These are phyloP conservation scores for Lycorma delicatula DNA, from an alignment of 1,140 invertebrate species.

Conservation along the genomic window DNA sequence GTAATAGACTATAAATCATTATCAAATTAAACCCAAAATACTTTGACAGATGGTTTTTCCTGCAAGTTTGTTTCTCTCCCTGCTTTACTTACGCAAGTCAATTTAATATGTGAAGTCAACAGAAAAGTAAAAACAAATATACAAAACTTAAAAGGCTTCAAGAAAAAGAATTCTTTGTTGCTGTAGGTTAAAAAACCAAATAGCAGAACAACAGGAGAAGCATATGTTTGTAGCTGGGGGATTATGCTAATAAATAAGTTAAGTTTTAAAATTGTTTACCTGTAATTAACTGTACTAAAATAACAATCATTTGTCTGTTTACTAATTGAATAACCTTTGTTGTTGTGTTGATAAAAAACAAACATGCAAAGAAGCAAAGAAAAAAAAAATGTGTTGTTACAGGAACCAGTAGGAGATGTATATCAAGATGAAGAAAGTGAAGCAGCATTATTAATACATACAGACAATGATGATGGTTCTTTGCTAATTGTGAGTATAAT, in stretches of 20 bases:
- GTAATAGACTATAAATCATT: too few species aligned
- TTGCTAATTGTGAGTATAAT: conserved; percentile 67
- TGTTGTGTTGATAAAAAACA: neutral
- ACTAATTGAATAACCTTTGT: neutral
- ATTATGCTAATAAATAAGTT: neutral
- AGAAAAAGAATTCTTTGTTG: too few species aligned
- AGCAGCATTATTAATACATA: conserved; percentile 72
- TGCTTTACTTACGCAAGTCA: too few species aligned
- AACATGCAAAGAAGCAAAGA: neutral
- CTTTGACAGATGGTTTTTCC: too few species aligned
- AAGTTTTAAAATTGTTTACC: neutral
- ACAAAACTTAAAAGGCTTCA: too few species aligned
- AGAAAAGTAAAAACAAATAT: too few species aligned
- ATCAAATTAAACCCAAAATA: too few species aligned
- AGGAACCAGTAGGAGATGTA: conserved; percentile 56
- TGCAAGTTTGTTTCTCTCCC: too few species aligned
- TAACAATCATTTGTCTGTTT: neutral
- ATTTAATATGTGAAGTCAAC: too few species aligned
- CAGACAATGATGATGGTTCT: conserved; percentile 62
- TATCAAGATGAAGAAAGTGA: conserved; percentile 79
- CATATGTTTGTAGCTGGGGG: neutral
- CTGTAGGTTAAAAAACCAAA: too few species aligned
- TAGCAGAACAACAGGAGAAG: neutral
- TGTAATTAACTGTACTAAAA: neutral
- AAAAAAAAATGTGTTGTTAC: conserved; percentile 10